These are phyloP conservation scores for Gallinago stenura DNA, from an alignment of 2,797 vertebrate genomes.

Conservation along the genomic window DNA sequence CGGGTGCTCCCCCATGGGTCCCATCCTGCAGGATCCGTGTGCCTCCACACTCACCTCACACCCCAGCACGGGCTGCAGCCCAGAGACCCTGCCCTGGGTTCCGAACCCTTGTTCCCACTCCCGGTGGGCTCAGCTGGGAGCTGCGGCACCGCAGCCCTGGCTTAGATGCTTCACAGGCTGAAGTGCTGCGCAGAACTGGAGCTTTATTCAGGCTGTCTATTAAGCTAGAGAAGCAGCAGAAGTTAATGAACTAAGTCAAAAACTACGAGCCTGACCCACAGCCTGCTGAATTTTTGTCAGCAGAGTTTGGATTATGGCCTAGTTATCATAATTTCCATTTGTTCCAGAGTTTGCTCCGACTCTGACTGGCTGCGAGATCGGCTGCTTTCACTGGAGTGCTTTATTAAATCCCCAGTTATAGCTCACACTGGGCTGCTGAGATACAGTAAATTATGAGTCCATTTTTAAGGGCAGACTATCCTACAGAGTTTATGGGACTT, in stretches of 20 bases:
- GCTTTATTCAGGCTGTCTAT: slow-evolving; percentile 19
- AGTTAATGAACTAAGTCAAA: slow-evolving; percentile 64
- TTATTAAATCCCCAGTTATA: slow-evolving; percentile 68
- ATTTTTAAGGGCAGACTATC: slow-evolving; percentile 53
- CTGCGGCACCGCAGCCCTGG: accelerated
- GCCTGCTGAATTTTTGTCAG: slow-evolving; percentile 63
- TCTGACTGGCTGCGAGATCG: slow-evolving; percentile 41
- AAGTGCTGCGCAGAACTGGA: slow-evolving; percentile 8
- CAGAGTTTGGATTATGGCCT: slow-evolving; percentile 63
- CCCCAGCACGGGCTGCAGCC: neutral
- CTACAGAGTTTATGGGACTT: slow-evolving; percentile 54
- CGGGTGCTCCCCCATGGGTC: neutral
- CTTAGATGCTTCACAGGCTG: neutral
- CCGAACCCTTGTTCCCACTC: neutral
- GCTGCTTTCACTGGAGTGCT: slow-evolving; percentile 54
- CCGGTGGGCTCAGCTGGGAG: neutral
- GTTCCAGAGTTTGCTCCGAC: slow-evolving; percentile 60
- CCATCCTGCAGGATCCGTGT: neutral
- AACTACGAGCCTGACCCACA: slow-evolving; percentile 11
- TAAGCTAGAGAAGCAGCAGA: slow-evolving; percentile 43
- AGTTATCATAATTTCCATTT: slow-evolving; percentile 72
- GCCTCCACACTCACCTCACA: accelerated
- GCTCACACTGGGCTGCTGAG: slow-evolving; percentile 61
- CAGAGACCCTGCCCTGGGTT: accelerated
- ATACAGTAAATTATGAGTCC: slow-evolving; percentile 48